Base-by-base conservation (phyloP, 2,797 vertebrate genomes). In the Macroramphosus scolopax region DNA sequence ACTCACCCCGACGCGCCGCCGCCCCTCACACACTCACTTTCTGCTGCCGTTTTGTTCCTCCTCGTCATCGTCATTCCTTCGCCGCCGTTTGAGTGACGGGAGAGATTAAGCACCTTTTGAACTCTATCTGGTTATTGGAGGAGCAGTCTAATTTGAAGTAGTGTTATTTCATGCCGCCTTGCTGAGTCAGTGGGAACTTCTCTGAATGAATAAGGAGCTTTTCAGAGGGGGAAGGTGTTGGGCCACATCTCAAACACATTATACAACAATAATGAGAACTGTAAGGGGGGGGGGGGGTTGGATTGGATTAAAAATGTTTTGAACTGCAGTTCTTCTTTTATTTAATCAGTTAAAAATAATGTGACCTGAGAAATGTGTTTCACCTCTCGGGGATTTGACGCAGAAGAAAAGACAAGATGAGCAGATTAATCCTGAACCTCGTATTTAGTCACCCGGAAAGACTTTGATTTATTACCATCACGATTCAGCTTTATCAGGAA, bases 111-210 rank as follows among this genome's bases (percentile, higher is more conserved):
- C 71, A 70, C 74, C 82, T 82, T 87, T 86, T 84, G 83, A 85
- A 84, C 85, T 80, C 76, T 67, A 83, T 85, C 70, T 83, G 57
- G 55, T 83, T 84, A 86, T 85, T 86, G 80, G 69, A 81, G 68
- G 58, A 80, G 63, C 68, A 29, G 70, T 71, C 71, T 75, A 85
- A 85, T 85, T 87, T 86, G 84, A 89, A 87, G 84, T 72, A 64
- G 69, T 72, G 81, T 87, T 89, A 86, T 87, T 89, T 86, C 67
- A 72, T 47, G 53, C 43, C 10, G 66, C 59, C 71, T 68, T 85
- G 89, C 89, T 89, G 89, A 90, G 83, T 89, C 87, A 83, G 82
- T 68, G 56, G 68, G 78, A 86, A 55, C 75, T 77, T 57, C 64
- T 55, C 68, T 75, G 75, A 85, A 85, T 87, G 83, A 86, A 81